These are phyloP conservation scores for Phengaris alcon DNA, from an alignment of 2,888 invertebrate species.

Conservation along the genomic window DNA sequence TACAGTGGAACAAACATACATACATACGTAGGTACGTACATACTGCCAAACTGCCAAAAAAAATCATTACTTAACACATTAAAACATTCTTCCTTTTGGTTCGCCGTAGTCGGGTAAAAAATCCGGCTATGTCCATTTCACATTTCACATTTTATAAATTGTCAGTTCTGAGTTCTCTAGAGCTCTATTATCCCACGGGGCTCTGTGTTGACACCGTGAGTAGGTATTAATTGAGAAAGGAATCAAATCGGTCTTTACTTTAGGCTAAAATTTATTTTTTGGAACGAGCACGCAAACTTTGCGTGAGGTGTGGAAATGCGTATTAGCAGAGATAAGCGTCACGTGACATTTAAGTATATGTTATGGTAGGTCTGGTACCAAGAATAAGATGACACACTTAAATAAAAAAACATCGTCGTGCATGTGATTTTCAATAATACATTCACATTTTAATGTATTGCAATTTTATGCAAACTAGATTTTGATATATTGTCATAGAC, in stretches of 20 bases:
- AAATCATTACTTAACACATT: too few relatives aligned
- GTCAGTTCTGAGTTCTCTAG: too few relatives aligned
- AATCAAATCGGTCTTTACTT: background rate
- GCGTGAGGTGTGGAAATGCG: background rate
- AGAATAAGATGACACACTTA: background rate
- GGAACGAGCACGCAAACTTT: background rate
- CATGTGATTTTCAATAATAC: background rate
- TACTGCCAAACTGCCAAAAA: too few relatives aligned
- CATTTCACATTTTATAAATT: too few relatives aligned
- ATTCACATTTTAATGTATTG: background rate
- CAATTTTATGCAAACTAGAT: background rate
- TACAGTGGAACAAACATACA: too few relatives aligned
- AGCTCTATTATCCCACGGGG: too few relatives aligned
- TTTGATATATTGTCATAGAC: background rate
- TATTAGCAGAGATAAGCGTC: background rate
- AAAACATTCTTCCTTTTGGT: too few relatives aligned
- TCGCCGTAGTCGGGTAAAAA: too few relatives aligned
- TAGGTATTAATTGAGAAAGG: too few relatives aligned
- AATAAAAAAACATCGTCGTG: background rate
- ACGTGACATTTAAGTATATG: constrained; percentile 6
- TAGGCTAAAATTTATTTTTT: background rate
- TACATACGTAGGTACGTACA: too few relatives aligned
- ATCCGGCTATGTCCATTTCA: too few relatives aligned
- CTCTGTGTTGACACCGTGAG: too few relatives aligned
- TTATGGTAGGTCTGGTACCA: constrained; percentile 8